Evolutionary conservation across 2,888 invertebrate species (phyloP), one percentile per base, ranked within the genome.

Genomic region (Callyntrura sp.): DNA sequence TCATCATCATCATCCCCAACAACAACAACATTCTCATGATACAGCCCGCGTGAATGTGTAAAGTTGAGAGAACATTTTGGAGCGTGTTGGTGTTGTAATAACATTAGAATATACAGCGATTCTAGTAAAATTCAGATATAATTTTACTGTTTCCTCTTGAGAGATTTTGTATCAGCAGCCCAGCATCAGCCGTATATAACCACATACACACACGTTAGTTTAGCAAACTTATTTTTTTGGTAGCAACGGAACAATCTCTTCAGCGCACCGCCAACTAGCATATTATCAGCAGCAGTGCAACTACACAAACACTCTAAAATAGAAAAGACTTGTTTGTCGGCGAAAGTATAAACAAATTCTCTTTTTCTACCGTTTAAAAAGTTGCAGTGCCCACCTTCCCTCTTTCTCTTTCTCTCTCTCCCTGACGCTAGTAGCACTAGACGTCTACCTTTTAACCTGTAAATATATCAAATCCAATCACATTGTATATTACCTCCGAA

Each of bases 91-190:
- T 35, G 35, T 48, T 23, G n/a, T 48, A 48, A 73, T 73, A 73
- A 23, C 14, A 48, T 23, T 20, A 48, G 73, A 23, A 28, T 20
- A 73, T 73, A 48, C 43, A 73, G 57, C 57, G 60, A 57, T 73
- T 57, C 55, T 28, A 57, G 14, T 9, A 85, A 76, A 85, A 76
- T 78, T 23, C 85, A 85, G 85, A 76, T 62, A 78, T 85, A 73
- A 73, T 85, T 85, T 76, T 79, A 17, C 55, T 6, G 48, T 60
- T 60, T 60, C 35, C 78, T 85, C 60, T 60, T 35, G n/a, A 62
- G 76, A 85, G 78, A 85, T 78, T 78, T 85, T 78, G 85, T 60
- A 85, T 85, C 78, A 78, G 23, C 82, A 79, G 48, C n/a, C n/a
- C n/a, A 45, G 76, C 76, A 76, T 5, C 45, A 51, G 17, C n/a